Percentiles rank a stretch among this genome's conserved stretches.
These are phyloP conservation scores for Indicator maculatus DNA, from an alignment of 2,113 vertebrate species.

Conservation along the genomic window DNA sequence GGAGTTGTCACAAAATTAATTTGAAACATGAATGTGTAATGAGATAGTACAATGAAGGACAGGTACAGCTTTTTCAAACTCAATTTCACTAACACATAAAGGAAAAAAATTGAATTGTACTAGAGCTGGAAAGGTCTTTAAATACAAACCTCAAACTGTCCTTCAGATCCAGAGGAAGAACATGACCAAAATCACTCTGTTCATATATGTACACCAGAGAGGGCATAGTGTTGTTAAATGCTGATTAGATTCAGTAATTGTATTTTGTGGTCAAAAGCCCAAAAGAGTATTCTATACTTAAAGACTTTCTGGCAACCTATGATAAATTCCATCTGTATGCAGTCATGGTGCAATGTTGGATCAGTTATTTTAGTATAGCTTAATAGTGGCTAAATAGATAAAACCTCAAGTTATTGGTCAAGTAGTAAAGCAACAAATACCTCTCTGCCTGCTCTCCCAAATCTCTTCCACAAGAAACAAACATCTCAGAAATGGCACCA, in stretches of 20 bases:
- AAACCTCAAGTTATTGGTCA: conserved; percentile 4
- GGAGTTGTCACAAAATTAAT: background rate
- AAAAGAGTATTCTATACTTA: background rate
- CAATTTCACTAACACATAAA: background rate
- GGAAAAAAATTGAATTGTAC: background rate
- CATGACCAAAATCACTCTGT: background rate
- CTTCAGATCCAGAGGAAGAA: background rate
- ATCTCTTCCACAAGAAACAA: background rate
- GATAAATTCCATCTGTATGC: background rate
- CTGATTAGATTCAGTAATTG: background rate
- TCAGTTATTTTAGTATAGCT: background rate
- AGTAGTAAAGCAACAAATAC: background rate
- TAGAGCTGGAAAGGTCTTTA: background rate
- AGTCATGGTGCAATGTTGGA: background rate
- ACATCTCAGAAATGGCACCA: background rate
- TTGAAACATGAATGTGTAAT: background rate
- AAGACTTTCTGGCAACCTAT: background rate
- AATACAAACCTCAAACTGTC: background rate
- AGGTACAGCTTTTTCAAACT: background rate
- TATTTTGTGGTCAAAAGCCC: background rate
- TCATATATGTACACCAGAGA: background rate
- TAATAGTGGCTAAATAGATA: background rate
- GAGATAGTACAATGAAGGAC: background rate
- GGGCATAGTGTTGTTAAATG: background rate
- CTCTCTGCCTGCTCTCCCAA: background rate